Evolutionary conservation across 2,888 invertebrate species (phyloP).

Genomic region (Seira sanloemensis): DNA sequence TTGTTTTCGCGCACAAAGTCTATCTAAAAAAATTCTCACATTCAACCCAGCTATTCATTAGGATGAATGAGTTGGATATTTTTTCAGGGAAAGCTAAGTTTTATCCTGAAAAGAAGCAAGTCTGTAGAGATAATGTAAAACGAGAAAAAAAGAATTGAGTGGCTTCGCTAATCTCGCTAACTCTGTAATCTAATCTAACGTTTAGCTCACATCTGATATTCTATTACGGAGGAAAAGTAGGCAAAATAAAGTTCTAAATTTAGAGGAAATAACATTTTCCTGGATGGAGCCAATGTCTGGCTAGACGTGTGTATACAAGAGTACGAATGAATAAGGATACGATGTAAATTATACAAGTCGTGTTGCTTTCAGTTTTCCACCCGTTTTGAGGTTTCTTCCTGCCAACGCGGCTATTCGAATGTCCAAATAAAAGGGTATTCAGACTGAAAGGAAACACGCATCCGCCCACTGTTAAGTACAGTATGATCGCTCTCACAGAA

Average conservation of each 20-base stretch:
- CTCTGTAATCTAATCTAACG: neutral
- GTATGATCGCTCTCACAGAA: no score
- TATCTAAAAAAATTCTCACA: neutral
- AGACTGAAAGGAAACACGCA: no score
- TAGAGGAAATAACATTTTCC: no score
- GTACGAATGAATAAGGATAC: no score
- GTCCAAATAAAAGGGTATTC: no score
- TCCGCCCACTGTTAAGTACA: no score
- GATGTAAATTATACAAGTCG: no score
- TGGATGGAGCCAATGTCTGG: no score
- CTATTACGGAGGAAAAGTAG: neutral
- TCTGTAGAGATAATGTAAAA: neutral
- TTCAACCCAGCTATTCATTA: neutral
- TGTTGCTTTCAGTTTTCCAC: no score
- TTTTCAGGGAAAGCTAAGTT: neutral
- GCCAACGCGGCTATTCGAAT: no score
- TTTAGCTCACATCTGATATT: neutral
- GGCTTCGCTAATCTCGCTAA: neutral
- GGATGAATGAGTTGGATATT: neutral
- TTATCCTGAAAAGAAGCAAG: neutral
- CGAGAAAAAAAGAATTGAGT: neutral
- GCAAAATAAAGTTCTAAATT: neutral
- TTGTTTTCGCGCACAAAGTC: neutral
- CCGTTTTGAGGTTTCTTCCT: no score
- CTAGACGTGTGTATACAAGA: no score